phyloP scores from a whole-genome alignment of 1,140 invertebrate genomes.

The Orius laevigatus region DNA sequence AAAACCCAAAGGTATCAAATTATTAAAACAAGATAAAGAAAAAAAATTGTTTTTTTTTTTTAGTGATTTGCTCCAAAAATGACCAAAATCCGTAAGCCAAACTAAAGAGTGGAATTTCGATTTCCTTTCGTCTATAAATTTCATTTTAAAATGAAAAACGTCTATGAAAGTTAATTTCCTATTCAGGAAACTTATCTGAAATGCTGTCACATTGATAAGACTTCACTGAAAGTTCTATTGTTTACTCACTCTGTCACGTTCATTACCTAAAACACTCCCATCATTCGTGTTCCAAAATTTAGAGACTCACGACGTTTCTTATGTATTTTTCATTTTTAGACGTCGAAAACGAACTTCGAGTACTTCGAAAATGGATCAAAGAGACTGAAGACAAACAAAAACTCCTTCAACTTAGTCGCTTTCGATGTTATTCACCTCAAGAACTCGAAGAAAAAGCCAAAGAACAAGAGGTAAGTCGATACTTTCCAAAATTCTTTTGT shows the following conservation, averaged over 20 bases:
- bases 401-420: slow-evolving; percentile 37
- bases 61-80: too few relatives aligned
- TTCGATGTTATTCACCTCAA: slow-evolving; percentile 36
- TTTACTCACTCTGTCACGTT: not conserved
- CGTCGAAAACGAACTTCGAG: slow-evolving; percentile 50
- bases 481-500: not conserved
- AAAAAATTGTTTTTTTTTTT: too few relatives aligned
- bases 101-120: too few relatives aligned
- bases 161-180: too few relatives aligned
- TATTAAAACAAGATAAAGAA: too few relatives aligned
- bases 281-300: not conserved
- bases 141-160: not conserved
- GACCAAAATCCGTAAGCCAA: too few relatives aligned
- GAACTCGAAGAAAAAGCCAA: slow-evolving; percentile 48
- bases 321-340: slow-evolving; percentile 31
- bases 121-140: too few relatives aligned
- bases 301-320: slow-evolving; percentile 2
- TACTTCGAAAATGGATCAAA: slow-evolving; percentile 47
- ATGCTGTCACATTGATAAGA: too few relatives aligned
- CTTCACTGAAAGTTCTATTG: too few relatives aligned
- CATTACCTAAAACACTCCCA: too few relatives aligned
- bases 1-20: too few relatives aligned
- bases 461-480: slow-evolving; percentile 46
- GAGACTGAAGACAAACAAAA: slow-evolving; percentile 47
- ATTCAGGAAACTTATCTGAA: too few relatives aligned